A percentile compares a stretch with the other conserved stretches of the same genome.
Conservation (phyloP, 2,797 vertebrate species). For the Decapterus maruadsi region DNA sequence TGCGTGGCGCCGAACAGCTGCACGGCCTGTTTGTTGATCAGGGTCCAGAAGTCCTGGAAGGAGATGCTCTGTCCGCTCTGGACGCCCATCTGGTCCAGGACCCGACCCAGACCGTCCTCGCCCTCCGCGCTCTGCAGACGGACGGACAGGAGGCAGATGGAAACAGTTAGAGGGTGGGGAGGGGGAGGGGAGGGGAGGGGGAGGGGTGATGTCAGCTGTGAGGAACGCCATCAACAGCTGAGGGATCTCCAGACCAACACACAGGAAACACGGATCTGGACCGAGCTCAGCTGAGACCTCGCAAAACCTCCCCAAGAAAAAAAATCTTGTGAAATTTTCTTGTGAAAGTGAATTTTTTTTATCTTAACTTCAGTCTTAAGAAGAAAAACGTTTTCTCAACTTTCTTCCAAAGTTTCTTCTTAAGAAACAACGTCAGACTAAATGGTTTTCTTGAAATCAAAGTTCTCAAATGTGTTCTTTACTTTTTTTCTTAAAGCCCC, state of each 20-base stretch:
- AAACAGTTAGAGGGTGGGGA: not conserved
- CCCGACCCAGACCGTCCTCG: slow-evolving; percentile 65
- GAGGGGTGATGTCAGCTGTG: not conserved
- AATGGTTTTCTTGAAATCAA: too few relatives aligned
- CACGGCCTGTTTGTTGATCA: slow-evolving; percentile 77
- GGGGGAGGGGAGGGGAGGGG: too few relatives aligned
- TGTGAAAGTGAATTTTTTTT: too few relatives aligned
- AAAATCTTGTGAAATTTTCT: too few relatives aligned
- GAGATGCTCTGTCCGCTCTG: slow-evolving; percentile 70
- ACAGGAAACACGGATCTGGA: not conserved
- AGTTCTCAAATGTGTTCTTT: too few relatives aligned
- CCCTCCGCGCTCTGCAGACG: slow-evolving; percentile 65
- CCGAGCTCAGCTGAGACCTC: too few relatives aligned
- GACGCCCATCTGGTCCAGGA: slow-evolving; percentile 79
- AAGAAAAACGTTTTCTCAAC: too few relatives aligned
- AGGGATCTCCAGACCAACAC: not conserved
- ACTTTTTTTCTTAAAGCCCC: too few relatives aligned
- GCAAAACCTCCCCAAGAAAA: too few relatives aligned
- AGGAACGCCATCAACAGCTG: not conserved
- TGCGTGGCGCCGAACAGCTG: slow-evolving; percentile 53
- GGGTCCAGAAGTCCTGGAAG: slow-evolving; percentile 82
- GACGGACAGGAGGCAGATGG: slow-evolving; percentile 28
- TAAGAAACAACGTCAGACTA: too few relatives aligned
- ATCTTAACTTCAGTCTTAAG: too few relatives aligned
- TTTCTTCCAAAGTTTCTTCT: too few relatives aligned